phyloP scores from a whole-genome alignment of 2,113 vertebrate genomes.

The Callipepla squamata region DNA sequence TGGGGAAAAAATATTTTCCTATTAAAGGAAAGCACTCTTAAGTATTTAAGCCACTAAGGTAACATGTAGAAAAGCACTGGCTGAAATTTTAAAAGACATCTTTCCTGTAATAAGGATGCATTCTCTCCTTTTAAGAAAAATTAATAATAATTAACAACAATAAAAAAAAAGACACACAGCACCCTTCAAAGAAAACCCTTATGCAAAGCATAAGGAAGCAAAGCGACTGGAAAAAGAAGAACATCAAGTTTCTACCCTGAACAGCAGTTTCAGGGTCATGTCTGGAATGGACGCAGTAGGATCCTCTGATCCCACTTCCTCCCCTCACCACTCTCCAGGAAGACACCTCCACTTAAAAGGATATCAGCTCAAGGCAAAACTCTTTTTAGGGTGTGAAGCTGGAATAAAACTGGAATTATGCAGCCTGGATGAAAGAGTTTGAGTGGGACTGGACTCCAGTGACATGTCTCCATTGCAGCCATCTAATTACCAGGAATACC shows the following conservation, averaged over 20 bases:
- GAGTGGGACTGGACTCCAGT: background rate
- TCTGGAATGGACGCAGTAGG: background rate
- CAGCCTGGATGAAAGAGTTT: background rate
- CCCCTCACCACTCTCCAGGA: background rate
- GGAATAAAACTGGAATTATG: background rate
- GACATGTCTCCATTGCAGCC: background rate
- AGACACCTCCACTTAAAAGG: background rate
- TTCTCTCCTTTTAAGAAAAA: background rate
- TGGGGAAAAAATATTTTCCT: background rate
- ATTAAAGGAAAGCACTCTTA: background rate
- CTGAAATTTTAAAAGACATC: background rate
- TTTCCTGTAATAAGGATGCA: fast-evolving
- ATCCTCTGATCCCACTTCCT: background rate
- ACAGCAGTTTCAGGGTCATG: background rate
- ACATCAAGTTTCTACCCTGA: background rate
- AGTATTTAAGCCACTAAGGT: background rate
- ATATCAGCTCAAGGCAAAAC: background rate
- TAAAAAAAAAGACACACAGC: too few relatives aligned
- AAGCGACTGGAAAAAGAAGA: background rate
- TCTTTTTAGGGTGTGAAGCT: background rate
- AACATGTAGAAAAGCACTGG: fast-evolving
- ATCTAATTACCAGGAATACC: background rate
- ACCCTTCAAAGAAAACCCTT: background rate
- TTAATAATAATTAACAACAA: too few relatives aligned
- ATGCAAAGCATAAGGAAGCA: background rate